Percentiles rank a stretch among this genome's conserved stretches.
phyloP scores from a whole-genome alignment of 2,888 invertebrate species.

The Ptycholaimellus sp. region DNA sequence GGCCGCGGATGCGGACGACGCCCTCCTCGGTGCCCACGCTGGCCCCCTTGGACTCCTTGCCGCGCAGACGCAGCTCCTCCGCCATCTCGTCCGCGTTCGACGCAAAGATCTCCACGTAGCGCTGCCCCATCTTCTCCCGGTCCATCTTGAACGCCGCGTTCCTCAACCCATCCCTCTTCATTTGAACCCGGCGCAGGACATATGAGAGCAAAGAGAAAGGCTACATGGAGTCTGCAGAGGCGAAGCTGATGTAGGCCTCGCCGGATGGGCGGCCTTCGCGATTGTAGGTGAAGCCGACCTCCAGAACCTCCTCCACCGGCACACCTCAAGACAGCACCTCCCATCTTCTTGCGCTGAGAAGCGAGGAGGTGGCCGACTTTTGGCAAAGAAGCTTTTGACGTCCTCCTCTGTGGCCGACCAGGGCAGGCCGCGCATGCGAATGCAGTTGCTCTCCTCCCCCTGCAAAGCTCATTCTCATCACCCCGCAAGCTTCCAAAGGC shows the following conservation, averaged over 20 bases:
- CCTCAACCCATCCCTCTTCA: too few species aligned
- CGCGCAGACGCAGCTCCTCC: conserved; percentile 50
- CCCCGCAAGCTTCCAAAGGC: too few species aligned
- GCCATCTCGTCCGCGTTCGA: conserved; percentile 70
- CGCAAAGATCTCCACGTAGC: conserved; percentile 64
- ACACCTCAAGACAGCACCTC: too few species aligned
- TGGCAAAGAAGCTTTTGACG: conserved; percentile 28
- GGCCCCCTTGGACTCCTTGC: conserved; percentile 25
- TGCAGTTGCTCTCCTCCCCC: too few species aligned
- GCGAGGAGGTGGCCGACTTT: too few species aligned
- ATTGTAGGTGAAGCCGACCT: conserved; percentile 1
- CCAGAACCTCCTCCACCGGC: too few species aligned
- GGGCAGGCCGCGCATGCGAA: conserved; percentile 63
- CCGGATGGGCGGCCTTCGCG: conserved; percentile 69
- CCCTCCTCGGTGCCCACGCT: conserved; percentile 37
- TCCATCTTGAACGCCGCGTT: conserved; percentile 53
- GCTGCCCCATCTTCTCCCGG: conserved; percentile 64
- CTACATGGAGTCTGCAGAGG: too few species aligned
- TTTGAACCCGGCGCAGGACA: too few species aligned
- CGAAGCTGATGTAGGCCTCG: conserved; percentile 66
- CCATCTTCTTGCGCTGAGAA: too few species aligned
- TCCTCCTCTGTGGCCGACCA: conserved; percentile 66
- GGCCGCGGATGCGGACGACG: conserved; percentile 56
- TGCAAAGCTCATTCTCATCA: too few species aligned
- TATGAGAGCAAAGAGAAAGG: too few species aligned